Base-by-base conservation (phyloP, 2,888 invertebrate genomes). In the Dynastes maya region DNA sequence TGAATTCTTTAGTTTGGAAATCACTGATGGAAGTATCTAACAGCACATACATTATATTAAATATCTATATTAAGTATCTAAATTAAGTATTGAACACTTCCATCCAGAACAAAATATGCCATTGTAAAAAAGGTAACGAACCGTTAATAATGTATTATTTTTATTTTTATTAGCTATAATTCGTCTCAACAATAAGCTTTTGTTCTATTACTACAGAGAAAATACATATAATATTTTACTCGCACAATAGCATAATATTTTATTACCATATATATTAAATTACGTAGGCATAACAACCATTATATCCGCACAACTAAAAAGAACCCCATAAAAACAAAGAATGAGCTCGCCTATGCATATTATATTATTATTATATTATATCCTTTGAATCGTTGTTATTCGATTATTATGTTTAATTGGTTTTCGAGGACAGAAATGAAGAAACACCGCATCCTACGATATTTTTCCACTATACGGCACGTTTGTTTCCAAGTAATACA, bases 91-190 rank as follows among this genome's bases (percentile, higher is more conserved):
- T 32, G 32, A 32, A 32, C 3, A 37, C 32, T 55, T 55, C 6
- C 22, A 16, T 55, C n/a, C 5, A 55, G 5, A 55, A 22, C 16
- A 0, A 22, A 55, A 55, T 13, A 0, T n/a, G n/a, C 13, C 55
- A 13, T 16, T 16, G 6, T 55, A 55, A 55, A 55, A 61, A 22
- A 27, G 29, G 22, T 11, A 61, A 27, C 11, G 11, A 6, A 22
- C 5, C 29, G 1, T 29, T 29, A 8, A 27, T 27, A 27, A 49
- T 27, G 37, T 29, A 78, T 74, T 68, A 72, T 76, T 71, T 74
- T 74, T 80, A 65, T 80, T 81, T 22, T 80, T 80, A 70, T 78
- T 79, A 80, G 77, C 77, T 76, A 78, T 78, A 76, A 80, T 75
- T 70, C 76, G 77, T 78, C 77, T 75, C 53, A 79, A 79, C 79